Base-by-base conservation (phyloP, 1,140 invertebrate species). In the Scylla paramamosain region DNA sequence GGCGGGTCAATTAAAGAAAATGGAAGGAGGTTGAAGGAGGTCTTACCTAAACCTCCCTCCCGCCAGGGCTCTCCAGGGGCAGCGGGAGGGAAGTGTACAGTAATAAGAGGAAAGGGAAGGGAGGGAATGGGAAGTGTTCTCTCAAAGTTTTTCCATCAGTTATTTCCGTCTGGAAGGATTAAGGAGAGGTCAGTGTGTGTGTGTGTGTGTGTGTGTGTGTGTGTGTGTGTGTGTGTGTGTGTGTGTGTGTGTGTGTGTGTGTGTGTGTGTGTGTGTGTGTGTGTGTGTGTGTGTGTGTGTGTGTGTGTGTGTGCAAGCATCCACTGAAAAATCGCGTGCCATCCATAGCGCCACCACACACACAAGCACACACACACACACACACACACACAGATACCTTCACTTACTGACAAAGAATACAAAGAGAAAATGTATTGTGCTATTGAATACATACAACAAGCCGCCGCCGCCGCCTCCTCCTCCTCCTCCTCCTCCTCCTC, bases 1-100 rank as follows among this genome's bases (percentile, higher is more conserved):
- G 6, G n/a, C 48, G 89, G 59, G 89, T 91, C 89, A 91, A 52
- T 91, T 91, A 91, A 91, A 91, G 46, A 91, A 91, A 91, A 59
- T 59, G 89, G 89, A 91, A 91, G 14, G 4, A 91, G 67, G 67
- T 7, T n/a, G 20, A n/a, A 25, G 67, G 67, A n/a, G 67, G 67
- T 77, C 67, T n/a, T 77, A 1, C n/a, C 25, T 77, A 20, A 77
- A n/a, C 67, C 25, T 8, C 20, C 39, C 39, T 46, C n/a, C 25
- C 0, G n/a, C 46, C 46, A 1, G 25, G n/a, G 25, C 52, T 59
- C 16, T 59, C 52, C 10, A 0, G 16, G 52, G 52, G 52, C 52
- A 59, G 12, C 52, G 16, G 12, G 52, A 59, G 67, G n/a, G 67
- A 77, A n/a, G 20, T 2, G 20, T 77, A n/a, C 6, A n/a, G 20